A percentile compares a stretch with the other conserved stretches of the same genome.
Evolutionary conservation across 2,113 vertebrate species (phyloP).

Genomic region (Holacanthus passer): DNA sequence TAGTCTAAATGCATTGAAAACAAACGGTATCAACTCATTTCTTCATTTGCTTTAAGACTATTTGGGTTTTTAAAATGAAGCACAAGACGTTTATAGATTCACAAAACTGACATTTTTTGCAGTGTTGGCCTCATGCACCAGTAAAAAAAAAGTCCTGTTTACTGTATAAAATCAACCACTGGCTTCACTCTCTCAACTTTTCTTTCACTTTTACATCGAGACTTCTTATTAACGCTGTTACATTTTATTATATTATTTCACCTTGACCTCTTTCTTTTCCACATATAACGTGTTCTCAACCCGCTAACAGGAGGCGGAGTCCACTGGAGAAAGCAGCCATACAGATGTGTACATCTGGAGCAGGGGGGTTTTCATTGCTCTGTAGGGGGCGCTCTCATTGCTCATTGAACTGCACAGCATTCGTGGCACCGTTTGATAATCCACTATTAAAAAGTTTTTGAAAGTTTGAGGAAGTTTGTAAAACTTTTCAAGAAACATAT

Average conservation of each 20-base stretch:
- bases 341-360: constrained; percentile 85
- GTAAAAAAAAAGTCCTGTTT: not conserved
- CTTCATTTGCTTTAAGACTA: not conserved
- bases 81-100: not conserved
- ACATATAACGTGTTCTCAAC: constrained; percentile 41
- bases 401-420: constrained; percentile 10
- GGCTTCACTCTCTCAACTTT: not conserved
- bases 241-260: not conserved
- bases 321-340: constrained; percentile 48
- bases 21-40: not conserved
- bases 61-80: not conserved
- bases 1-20: not conserved
- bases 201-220: not conserved
- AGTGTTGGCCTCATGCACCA: constrained; percentile 7
- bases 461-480: not conserved
- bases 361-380: not conserved
- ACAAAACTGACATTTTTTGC: not conserved
- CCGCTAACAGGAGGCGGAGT: constrained; percentile 55
- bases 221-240: no score
- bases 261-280: not conserved
- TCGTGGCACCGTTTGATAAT: constrained; percentile 59
- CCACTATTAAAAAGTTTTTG: not conserved
- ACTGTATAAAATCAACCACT: not conserved
- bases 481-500: not conserved
- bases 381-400: constrained; percentile 70